Conservation (phyloP, 2,888 invertebrate genomes). For the Tiphia femorata region DNA sequence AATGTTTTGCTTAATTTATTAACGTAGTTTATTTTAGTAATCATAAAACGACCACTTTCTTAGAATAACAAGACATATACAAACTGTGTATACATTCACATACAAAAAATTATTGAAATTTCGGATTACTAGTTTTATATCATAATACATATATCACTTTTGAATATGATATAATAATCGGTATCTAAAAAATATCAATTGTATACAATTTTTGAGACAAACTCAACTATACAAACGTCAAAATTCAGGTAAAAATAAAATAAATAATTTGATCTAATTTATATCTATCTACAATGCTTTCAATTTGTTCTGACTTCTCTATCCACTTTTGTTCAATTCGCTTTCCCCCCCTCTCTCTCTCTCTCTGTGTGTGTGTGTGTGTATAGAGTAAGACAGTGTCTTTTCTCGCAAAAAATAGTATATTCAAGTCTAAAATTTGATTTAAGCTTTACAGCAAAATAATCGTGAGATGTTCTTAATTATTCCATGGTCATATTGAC, state of each 20-base stretch:
- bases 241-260: conserved; percentile 9
- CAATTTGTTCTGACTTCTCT: conserved; percentile 15
- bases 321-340: conserved; percentile 16
- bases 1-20: conserved; percentile 19
- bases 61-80: conserved; percentile 61
- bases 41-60: conserved; percentile 53
- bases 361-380: too few species aligned
- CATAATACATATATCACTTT: conserved; percentile 13
- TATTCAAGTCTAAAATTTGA: conserved; percentile 20
- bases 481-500: conserved; percentile 47
- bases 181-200: conserved; percentile 7
- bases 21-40: conserved; percentile 42
- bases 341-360: too few species aligned
- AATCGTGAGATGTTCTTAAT: conserved; percentile 54
- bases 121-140: conserved; percentile 6
- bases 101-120: conserved; percentile 30
- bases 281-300: conserved; percentile 13
- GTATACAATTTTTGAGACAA: neutral
- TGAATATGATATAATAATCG: conserved; percentile 11
- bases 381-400: too few species aligned
- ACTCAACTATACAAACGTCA: too few species aligned
- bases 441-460: conserved; percentile 58
- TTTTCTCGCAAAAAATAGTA: too few species aligned
- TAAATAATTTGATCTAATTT: conserved; percentile 11
- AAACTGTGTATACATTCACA: conserved; percentile 36